Base-by-base conservation (phyloP, 2,113 vertebrate genomes). In the Chionis minor region DNA sequence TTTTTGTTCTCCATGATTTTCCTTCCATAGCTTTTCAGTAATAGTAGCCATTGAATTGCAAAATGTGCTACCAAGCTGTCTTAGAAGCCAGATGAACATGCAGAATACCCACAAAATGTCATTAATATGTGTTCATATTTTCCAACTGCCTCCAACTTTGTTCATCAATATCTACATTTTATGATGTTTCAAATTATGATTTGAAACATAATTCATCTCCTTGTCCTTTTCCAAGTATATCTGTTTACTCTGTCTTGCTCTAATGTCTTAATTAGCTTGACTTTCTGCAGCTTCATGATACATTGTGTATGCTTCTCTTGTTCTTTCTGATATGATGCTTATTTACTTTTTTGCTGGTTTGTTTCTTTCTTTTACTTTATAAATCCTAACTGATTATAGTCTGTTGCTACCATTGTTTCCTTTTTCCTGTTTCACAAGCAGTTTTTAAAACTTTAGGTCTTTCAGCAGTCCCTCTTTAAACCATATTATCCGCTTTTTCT, bases 261-360 rank as follows among this genome's bases (percentile, higher is more conserved):
- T 61, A 77, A 56, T 38, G 3, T 75, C 54, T 56, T 83, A 69
- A 30, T 51, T 63, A 82, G 21, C 38, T 44, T 63, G 32, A 9
- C 40, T 90, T 83, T 56, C 21, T 67, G 69, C 38, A 83, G 6
- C 6, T 61, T 61, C 44, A 27, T 59, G 20, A 30, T 30, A 18
- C 4, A 23, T n/a, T 1, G 0, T 7, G 5, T 8, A 14, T 18
- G 8, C 7, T 59, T 72, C 30, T 54, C 33, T 78, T 54, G 5
- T 18, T 81, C 27, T 12, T 91, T 88, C 30, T 80, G 44, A 45
- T 33, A 42, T 47, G 38, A 75, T 47, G 16, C 6, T 58, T 74
- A 32, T 63, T 86, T 45, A 38, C 5, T 75, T 82, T 20, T 87
- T 81, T 84, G 1, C 4, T 78, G 5, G 7, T 58, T 26, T 55